Evolutionary conservation across 1,140 invertebrate species (phyloP).

Genomic region (Philopotamus ludificatus): DNA sequence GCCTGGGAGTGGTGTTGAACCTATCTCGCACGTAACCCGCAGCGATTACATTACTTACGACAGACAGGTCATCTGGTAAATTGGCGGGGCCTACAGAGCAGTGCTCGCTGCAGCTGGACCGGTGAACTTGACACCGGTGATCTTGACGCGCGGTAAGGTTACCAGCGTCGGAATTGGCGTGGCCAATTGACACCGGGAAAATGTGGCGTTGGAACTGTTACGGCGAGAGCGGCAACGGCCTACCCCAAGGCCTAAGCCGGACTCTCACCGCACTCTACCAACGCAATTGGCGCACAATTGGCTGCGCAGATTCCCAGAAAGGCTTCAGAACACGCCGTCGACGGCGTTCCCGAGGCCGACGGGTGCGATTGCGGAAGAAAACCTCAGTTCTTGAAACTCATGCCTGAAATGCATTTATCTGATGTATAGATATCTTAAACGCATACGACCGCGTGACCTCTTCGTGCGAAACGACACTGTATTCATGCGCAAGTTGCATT

Average conservation of each 20-base stretch:
- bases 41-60: background rate
- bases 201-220: background rate
- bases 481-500: no score
- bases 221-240: background rate
- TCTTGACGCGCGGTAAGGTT: slow-evolving; percentile 18
- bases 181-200: slow-evolving; percentile 27
- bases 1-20: background rate
- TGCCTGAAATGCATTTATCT: no score
- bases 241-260: background rate
- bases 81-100: background rate
- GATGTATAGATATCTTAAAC: no score
- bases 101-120: background rate
- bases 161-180: slow-evolving; percentile 19
- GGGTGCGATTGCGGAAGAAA: no score
- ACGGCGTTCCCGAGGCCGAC: no score
- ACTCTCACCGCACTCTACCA: no score
- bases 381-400: no score
- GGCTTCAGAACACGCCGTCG: no score
- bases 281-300: no score
- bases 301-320: no score
- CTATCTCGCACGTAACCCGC: background rate
- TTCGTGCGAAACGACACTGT: no score
- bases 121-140: slow-evolving; percentile 36
- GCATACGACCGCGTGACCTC: no score
- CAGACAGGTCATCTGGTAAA: background rate